phyloP scores from a whole-genome alignment of 2,888 invertebrate species.

The Antheraea assamensis region DNA sequence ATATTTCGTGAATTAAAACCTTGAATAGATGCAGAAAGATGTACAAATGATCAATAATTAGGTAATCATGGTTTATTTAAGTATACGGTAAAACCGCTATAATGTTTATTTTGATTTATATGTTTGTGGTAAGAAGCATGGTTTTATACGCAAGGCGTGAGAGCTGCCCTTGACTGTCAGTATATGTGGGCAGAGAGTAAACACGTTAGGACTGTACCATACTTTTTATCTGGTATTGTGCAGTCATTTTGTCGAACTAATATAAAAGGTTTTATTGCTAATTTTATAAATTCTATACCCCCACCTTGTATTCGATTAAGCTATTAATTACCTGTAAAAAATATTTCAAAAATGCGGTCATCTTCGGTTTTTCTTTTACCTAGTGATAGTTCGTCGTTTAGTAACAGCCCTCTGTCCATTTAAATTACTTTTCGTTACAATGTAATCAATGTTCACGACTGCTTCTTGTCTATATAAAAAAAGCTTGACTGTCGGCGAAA shows the following conservation, averaged over 20 bases:
- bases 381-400: background rate
- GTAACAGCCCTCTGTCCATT: background rate
- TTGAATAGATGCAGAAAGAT: background rate
- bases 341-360: background rate
- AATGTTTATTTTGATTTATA: background rate
- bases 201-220: too few species aligned
- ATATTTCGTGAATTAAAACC: background rate
- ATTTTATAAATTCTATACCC: background rate
- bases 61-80: background rate
- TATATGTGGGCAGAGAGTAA: background rate
- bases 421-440: slow-evolving; percentile 9
- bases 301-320: background rate
- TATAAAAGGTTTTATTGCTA: too few species aligned
- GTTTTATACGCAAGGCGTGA: background rate
- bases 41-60: background rate
- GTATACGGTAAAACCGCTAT: background rate
- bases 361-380: background rate
- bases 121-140: background rate
- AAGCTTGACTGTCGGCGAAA: slow-evolving; percentile 38
- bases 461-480: slow-evolving; percentile 46
- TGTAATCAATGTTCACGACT: slow-evolving; percentile 31
- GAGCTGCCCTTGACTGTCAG: background rate
- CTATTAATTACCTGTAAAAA: background rate
- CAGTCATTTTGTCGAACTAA: too few species aligned
- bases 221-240: too few species aligned